Evolutionary conservation across 2,888 invertebrate species (phyloP).

Genomic region (Drosophila planitibia): DNA sequence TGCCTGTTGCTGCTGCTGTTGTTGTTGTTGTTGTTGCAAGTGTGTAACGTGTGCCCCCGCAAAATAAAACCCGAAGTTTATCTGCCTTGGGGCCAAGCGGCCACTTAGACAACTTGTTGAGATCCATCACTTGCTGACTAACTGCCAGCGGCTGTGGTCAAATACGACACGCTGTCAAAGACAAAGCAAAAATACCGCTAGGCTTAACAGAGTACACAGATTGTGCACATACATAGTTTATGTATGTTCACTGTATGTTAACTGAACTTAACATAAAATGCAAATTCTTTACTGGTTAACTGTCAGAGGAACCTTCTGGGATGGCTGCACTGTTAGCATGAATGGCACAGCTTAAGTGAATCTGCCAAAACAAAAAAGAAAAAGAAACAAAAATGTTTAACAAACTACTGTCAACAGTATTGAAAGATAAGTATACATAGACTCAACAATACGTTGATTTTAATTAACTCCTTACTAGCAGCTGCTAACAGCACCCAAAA

Average conservation of each 20-base stretch:
- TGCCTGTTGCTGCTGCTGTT: conserved; percentile 17
- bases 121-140: conserved; percentile 42
- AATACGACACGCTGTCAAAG: conserved; percentile 2
- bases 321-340: not conserved
- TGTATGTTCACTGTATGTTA: not conserved
- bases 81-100: conserved; percentile 34
- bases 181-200: conserved; percentile 7
- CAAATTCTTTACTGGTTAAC: not conserved
- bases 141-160: conserved; percentile 14
- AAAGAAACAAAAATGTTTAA: not conserved
- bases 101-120: conserved; percentile 51
- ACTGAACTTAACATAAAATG: not conserved
- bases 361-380: not conserved
- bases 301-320: not conserved
- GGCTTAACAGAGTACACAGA: not conserved
- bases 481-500: not conserved
- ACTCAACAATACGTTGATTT: not conserved
- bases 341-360: not conserved
- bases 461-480: not conserved
- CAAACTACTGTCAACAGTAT: not conserved
- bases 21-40: conserved; percentile 2
- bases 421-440: not conserved
- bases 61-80: conserved; percentile 7
- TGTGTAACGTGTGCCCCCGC: conserved; percentile 43
- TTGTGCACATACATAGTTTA: not conserved